Base-by-base conservation (phyloP, 2,888 invertebrate genomes). In the Marronus borbonicus region DNA sequence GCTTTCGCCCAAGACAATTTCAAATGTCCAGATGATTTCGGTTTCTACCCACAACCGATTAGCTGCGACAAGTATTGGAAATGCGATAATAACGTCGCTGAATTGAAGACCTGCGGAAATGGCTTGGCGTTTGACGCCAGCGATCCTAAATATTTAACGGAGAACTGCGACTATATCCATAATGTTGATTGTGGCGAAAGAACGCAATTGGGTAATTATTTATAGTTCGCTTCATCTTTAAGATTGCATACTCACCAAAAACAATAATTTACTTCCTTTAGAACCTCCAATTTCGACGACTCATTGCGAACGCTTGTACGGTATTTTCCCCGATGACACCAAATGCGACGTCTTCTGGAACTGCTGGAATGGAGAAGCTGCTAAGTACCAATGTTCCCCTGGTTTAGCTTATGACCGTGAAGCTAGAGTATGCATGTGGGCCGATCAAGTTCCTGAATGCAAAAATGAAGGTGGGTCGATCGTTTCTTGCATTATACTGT, bases 11-110 rank as follows among this genome's bases (percentile, higher is more conserved):
- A 96, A 89, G 95, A 95, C 83, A 92, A 90, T 86, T 97, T 97
- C 92, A 96, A 97, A 91, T 97, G 97, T 86, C 97, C 97, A 49
- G 96, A 97, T 87, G 97, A 97, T 88, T 97, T 96, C 88, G 97
- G 97, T 49, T 97, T 97, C 91, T 97, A 97, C 90, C 96, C 97
- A 78, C 97, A 97, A 89, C 94, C 94, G 87, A 87, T 91, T 80
- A 96, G 96, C 70, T 97, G 97, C 89, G 97, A 97, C 91, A 97
- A 97, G 89, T 97, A 97, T 90, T 97, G 96, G 96, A 96, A 97
- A 89, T 97, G 97, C 87, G 97, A 97, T 89, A 96, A 96, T 85
- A 95, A 95, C 83, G 94, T 89, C 10, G 94, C 97, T 78, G 97
- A 97, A 86, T 90, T 97, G 83, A 97, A 97, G 89, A 96, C 97